Evolutionary conservation across 2,888 invertebrate species (phyloP).

Genomic region (Melanchra persicariae): DNA sequence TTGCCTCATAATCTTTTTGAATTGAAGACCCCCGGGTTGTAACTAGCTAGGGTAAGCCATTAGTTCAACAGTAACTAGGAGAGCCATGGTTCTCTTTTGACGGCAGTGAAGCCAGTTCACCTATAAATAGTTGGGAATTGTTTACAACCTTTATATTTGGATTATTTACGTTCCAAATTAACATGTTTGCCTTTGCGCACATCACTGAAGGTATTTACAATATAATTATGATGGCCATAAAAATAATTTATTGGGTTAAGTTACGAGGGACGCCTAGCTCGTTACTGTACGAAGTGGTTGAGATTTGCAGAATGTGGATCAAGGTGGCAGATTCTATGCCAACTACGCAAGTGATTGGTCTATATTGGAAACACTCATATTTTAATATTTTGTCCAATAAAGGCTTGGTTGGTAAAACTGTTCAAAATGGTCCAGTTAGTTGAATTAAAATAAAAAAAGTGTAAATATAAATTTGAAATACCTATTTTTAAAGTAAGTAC

Average conservation of each 20-base stretch:
- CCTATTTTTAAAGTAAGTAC: too few relatives aligned
- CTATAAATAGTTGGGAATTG: slow-evolving; percentile 1
- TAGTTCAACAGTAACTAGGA: too few relatives aligned
- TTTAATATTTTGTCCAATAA: neutral
- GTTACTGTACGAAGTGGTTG: slow-evolving; percentile 6
- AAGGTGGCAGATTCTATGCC: slow-evolving; percentile 57
- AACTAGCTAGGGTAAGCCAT: too few relatives aligned
- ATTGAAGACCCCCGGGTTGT: too few relatives aligned
- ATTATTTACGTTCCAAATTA: slow-evolving; percentile 20
- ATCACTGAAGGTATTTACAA: slow-evolving; percentile 30
- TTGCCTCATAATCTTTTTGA: too few relatives aligned
- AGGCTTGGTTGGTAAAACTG: neutral
- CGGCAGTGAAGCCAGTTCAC: neutral
- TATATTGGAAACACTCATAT: neutral
- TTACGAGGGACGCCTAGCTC: slow-evolving; percentile 38
- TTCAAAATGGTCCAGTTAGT: neutral
- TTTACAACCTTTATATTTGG: slow-evolving; percentile 5
- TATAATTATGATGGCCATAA: slow-evolving; percentile 29
- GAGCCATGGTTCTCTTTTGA: neutral
- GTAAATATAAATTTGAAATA: too few relatives aligned
- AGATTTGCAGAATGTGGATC: slow-evolving; percentile 46
- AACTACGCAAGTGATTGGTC: slow-evolving; percentile 13
- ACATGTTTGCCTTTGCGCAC: slow-evolving; percentile 51
- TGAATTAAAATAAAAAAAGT: too few relatives aligned
- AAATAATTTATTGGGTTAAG: slow-evolving; percentile 36